phyloP scores from a whole-genome alignment of 2,797 vertebrate species.

The Gobio occitaniae region DNA sequence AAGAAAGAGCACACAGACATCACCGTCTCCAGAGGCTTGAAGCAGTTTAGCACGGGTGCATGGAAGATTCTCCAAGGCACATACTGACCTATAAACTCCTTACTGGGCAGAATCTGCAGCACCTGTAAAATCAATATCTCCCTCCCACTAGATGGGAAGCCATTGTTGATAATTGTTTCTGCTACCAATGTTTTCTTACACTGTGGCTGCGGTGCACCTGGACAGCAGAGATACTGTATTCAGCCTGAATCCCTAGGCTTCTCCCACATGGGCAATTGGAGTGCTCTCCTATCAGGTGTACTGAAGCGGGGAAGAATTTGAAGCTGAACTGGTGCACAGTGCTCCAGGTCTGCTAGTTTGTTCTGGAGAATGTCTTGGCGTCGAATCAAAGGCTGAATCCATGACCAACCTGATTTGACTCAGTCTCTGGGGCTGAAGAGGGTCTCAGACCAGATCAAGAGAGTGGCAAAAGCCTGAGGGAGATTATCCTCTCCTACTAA shows the following conservation, averaged over 20 bases:
- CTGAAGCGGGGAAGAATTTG: constrained; percentile 18
- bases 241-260: constrained; percentile 18
- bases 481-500: constrained; percentile 54
- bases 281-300: constrained; percentile 20
- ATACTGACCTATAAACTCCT: constrained; percentile 27
- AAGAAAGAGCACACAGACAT: neutral
- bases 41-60: neutral
- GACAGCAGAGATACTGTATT: constrained; percentile 16
- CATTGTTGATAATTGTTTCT: constrained; percentile 35
- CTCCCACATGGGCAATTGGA: neutral
- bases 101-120: neutral
- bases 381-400: constrained; percentile 53
- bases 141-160: constrained; percentile 23
- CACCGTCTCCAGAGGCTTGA: constrained; percentile 13
- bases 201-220: constrained; percentile 1
- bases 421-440: constrained; percentile 41
- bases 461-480: constrained; percentile 40
- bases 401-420: constrained; percentile 63
- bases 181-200: constrained; percentile 26
- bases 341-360: neutral
- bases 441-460: constrained; percentile 41
- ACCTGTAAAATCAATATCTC: constrained; percentile 33
- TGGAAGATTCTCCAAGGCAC: neutral
- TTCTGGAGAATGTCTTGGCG: constrained; percentile 56
- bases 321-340: neutral